Evolutionary conservation across 2,888 invertebrate species (phyloP), one percentile per base, ranked within the genome.

Genomic region (Xestobium rufovillosum): DNA sequence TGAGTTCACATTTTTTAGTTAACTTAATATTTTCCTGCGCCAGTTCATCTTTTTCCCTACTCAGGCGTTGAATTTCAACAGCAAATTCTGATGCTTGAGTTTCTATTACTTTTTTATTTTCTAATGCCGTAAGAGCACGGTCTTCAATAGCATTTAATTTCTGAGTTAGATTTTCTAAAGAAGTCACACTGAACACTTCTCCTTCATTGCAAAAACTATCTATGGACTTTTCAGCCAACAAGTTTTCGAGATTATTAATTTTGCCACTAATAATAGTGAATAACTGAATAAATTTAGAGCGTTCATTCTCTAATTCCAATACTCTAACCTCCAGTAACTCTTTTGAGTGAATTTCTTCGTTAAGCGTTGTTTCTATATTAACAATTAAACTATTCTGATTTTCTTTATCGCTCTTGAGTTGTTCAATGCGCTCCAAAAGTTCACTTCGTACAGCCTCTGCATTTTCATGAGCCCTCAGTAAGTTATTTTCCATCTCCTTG

Each of bases 401-500:
- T n/a, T 34, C 30, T 15, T 47, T 48, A 17, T 55, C 52, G 8
- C 45, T 42, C 40, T 56, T 52, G 3, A 43, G 36, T 3, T 27
- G 19, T 30, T 56, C 52, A 11, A 55, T 44, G 6, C 43, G 43
- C 29, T 48, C 45, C 9, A 49, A 23, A n/a, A 59, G 40, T 27
- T 55, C 52, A 9, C 47, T 51, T 36, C 54, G 54, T 6, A 52
- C 45, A 12, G 51, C 53, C 3, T 53, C 41, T 2, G 52, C 48
- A 26, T 47, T 50, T 40, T 54, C 47, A 15, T 56, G 59, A 1
- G 55, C 57, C 14, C 49, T 39, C 11, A 50, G 26, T 11, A 57
- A 44, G 29, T 49, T 55, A 26, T 40, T 37, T 33, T 59, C 56
- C 1, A 55, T 56, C 34, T 61, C 54, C 37, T 56, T 51, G 41